Conservation (phyloP, 23 tunicate genomes). For the Trididemnum miniatum region DNA sequence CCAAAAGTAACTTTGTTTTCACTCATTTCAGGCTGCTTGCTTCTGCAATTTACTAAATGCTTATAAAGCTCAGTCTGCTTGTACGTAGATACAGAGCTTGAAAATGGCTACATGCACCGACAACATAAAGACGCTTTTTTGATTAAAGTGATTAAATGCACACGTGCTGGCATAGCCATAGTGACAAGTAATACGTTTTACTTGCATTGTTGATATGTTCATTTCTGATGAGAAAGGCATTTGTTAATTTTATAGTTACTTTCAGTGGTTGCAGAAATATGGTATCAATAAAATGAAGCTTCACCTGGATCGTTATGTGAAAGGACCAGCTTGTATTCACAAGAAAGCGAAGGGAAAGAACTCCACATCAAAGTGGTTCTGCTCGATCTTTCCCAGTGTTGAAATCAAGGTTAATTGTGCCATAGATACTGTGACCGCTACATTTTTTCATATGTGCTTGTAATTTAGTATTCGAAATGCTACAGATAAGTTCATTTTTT, state of each 20-base stretch:
- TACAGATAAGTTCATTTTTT: too few species aligned
- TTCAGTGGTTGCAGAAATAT: slow-evolving; percentile 79
- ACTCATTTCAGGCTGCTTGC: slow-evolving; percentile 35
- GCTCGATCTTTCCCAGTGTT: slow-evolving; percentile 88
- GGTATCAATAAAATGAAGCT: slow-evolving; percentile 74
- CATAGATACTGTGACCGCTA: too few species aligned
- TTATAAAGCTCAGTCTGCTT: slow-evolving; percentile 10
- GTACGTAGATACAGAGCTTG: slow-evolving; percentile 15
- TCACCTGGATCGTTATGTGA: slow-evolving; percentile 62
- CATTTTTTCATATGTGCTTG: too few species aligned
- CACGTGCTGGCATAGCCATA: background rate
- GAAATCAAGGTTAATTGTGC: slow-evolving; percentile 55
- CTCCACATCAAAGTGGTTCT: slow-evolving; percentile 84
- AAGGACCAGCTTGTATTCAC: slow-evolving; percentile 82
- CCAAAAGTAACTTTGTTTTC: slow-evolving; percentile 40
- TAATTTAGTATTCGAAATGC: too few species aligned
- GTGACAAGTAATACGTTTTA: too few species aligned
- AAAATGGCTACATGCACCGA: slow-evolving; percentile 12
- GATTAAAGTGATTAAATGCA: slow-evolving; percentile 11
- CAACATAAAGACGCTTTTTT: slow-evolving; percentile 29
- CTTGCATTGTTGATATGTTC: too few species aligned
- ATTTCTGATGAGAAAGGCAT: too few species aligned
- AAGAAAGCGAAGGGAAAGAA: slow-evolving; percentile 60
- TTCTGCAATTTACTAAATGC: slow-evolving; percentile 19
- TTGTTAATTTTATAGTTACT: background rate